Evolutionary conservation across 1,140 invertebrate genomes (phyloP), one percentile per base, ranked within the genome.

Genomic region (Drosophila pseudoobscura): DNA sequence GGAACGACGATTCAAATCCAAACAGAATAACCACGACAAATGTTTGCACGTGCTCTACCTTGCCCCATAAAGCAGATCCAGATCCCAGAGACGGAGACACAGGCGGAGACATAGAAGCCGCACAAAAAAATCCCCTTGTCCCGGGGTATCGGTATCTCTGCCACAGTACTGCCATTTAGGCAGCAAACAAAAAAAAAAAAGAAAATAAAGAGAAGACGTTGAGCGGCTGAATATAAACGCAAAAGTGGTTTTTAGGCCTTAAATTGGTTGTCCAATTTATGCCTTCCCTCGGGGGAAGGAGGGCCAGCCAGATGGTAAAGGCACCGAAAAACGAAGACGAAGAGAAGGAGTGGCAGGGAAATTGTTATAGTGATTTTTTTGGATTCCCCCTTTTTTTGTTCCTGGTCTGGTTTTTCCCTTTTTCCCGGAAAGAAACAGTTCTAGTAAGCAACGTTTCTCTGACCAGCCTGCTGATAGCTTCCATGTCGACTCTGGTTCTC

Each of bases 251-350:
- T 87, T 88, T 88, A 79, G 83, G 83, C 83, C 82, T 88, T 83
- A 88, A 88, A 88, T 88, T 88, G 83, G 83, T 79, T 88, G 78
- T 79, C 78, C 83, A 88, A 88, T 88, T 88, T 88, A 88, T 88
- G 68, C 75, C 64, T 49, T 75, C 66, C 78, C 83, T 52, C 62
- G 63, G 72, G 64, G 69, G 47, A 47, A 53, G 50, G 47, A 29
- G 44, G 8, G 29, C 20, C 17, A 11, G 20, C 20, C 17, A 11
- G 20, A 55, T n/a, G 31, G n/a, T 6, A 43, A 29, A 58, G 4
- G 3, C 22, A 47, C 43, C 24, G 26, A 45, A 20, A 61, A 75
- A 52, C 24, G 44, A 45, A 26, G 24, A 26, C 24, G 24, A 76
- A 45, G 31, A 55, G 20, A 29, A 9, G 24, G 1, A 43, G 26